Percentiles rank a stretch among this genome's conserved stretches.
Conservation (phyloP, 2,888 invertebrate species). For the Dicycla oo region DNA sequence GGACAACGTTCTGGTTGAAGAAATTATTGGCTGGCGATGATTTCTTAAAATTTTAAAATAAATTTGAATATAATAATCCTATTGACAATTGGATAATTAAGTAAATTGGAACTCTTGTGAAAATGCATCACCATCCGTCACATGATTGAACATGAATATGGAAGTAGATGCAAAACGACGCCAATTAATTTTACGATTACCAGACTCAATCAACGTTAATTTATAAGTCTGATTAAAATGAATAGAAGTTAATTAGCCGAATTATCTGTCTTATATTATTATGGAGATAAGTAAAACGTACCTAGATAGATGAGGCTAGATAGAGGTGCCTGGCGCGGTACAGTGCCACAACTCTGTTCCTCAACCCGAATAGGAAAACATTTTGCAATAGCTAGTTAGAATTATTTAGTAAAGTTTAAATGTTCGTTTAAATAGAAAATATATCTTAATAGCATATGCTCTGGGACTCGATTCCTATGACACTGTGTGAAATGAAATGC, state of each 20-base stretch:
- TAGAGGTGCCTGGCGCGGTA: conserved; percentile 68
- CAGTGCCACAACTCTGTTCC: conserved; percentile 61
- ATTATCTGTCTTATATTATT: conserved; percentile 40
- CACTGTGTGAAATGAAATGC: conserved; percentile 19
- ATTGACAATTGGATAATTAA: background rate
- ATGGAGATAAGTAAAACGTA: conserved; percentile 24
- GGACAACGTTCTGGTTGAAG: background rate
- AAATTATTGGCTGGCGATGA: background rate
- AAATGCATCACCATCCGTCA: background rate
- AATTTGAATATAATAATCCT: background rate
- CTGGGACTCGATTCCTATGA: conserved; percentile 38
- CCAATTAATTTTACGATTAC: conserved; percentile 32
- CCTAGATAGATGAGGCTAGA: conserved; percentile 42
- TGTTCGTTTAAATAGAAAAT: conserved; percentile 21
- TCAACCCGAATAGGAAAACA: conserved; percentile 58
- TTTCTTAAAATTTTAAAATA: background rate
- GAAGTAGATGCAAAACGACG: conserved; percentile 10
- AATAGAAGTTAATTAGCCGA: conserved; percentile 54
- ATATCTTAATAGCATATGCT: conserved; percentile 5
- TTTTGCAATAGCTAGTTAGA: conserved; percentile 48
- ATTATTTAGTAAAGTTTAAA: conserved; percentile 38
- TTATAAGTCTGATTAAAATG: conserved; percentile 47
- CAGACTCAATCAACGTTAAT: conserved; percentile 50
- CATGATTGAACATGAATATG: background rate
- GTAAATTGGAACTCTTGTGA: background rate